These are phyloP conservation scores for Hemaris fuciformis DNA, from an alignment of 2,888 invertebrate species.

Conservation along the genomic window DNA sequence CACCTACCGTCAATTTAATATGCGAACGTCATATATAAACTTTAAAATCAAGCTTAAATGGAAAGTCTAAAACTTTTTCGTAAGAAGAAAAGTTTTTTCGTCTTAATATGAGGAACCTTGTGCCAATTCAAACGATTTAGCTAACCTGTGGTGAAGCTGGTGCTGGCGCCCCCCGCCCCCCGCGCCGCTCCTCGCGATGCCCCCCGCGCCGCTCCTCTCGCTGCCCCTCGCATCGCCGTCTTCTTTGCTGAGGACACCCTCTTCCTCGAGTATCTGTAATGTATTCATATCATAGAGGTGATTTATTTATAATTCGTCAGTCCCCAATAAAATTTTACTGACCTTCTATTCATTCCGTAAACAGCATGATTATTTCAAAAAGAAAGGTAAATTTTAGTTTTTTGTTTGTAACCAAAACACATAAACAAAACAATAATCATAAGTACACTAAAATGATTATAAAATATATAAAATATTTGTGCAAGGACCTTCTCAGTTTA, in stretches of 20 bases:
- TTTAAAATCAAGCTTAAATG: no score
- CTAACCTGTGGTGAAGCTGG: conserved; percentile 13
- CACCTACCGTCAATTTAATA: no score
- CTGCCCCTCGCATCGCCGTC: conserved; percentile 47
- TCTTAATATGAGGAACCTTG: no score
- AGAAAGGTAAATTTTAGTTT: no score
- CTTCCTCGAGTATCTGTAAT: conserved; percentile 57
- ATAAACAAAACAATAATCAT: background rate
- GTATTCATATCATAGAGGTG: background rate
- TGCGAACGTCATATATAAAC: no score
- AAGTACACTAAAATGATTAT: background rate
- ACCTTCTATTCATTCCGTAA: no score
- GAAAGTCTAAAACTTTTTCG: no score
- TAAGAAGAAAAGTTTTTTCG: no score
- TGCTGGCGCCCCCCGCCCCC: conserved; percentile 14
- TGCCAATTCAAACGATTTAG: background rate
- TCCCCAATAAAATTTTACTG: no score
- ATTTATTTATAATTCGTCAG: background rate
- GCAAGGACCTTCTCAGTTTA: no score
- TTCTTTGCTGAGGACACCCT: conserved; percentile 56
- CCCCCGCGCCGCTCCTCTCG: conserved; percentile 27
- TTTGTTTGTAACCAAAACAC: no score
- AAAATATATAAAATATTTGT: background rate
- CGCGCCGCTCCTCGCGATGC: conserved; percentile 17
- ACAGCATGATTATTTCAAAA: no score